Evolutionary conservation across 2,797 vertebrate genomes (phyloP).

Genomic region (Semotilus atromaculatus): DNA sequence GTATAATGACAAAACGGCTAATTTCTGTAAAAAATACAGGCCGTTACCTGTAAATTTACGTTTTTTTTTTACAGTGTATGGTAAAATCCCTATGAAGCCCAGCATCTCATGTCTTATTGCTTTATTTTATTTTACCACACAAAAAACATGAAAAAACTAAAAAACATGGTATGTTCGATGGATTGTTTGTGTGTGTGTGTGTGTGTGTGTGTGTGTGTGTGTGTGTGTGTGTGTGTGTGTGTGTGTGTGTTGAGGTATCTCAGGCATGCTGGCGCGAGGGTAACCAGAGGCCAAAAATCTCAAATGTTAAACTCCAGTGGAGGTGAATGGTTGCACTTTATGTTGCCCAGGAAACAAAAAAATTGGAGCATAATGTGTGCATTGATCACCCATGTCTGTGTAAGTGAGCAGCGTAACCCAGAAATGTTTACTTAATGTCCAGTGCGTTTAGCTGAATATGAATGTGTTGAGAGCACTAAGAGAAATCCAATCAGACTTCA

Average conservation of each 20-base stretch:
- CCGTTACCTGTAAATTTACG: too few species aligned
- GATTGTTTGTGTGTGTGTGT: too few species aligned
- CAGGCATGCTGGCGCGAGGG: constrained; percentile 40
- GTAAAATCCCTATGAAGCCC: not conserved
- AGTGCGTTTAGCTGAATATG: constrained; percentile 57
- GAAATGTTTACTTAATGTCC: constrained; percentile 65
- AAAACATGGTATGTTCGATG: too few species aligned
- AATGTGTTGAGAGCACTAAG: constrained; percentile 57
- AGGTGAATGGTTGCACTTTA: constrained; percentile 51
- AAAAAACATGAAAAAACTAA: too few species aligned
- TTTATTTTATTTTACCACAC: constrained; percentile 19
- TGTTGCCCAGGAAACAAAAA: constrained; percentile 56
- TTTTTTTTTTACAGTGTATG: too few species aligned
- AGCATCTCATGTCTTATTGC: not conserved
- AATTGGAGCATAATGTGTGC: constrained; percentile 54
- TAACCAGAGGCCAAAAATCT: constrained; percentile 50
- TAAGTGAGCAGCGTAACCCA: constrained; percentile 47
- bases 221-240: constrained; percentile 8
- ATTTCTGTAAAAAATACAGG: too few species aligned
- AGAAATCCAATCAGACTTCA: constrained; percentile 59
- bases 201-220: too few species aligned
- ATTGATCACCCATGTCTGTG: constrained; percentile 53
- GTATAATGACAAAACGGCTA: too few species aligned
- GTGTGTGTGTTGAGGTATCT: constrained; percentile 36
- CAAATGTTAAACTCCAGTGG: constrained; percentile 52